Conservation (phyloP, 2,797 vertebrate genomes). For the Rhynchonycteris naso region DNA sequence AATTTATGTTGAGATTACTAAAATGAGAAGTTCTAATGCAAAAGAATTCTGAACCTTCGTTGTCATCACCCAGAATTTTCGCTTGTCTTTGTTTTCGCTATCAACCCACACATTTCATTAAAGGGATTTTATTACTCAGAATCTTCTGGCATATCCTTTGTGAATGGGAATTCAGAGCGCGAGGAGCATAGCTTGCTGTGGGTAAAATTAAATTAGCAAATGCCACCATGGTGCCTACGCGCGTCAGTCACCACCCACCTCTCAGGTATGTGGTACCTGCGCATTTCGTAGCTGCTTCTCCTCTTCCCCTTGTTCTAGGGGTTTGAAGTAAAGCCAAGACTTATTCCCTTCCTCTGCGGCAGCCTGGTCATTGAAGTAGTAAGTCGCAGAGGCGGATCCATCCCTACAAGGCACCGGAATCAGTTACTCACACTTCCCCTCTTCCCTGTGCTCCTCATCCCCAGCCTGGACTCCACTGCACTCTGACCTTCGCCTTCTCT, state of each 20-base stretch:
- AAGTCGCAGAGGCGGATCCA: constrained; percentile 94
- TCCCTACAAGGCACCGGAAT: constrained; percentile 87
- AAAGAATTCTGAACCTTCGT: background rate
- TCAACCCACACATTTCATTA: background rate
- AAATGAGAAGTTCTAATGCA: background rate
- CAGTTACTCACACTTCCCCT: background rate
- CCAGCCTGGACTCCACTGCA: background rate
- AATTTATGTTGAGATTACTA: background rate
- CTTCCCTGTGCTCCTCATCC: accelerated
- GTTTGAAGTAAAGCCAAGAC: constrained; percentile 92
- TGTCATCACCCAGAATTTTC: background rate
- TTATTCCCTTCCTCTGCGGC: constrained; percentile 61
- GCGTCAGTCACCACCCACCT: background rate
- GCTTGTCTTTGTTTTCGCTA: background rate
- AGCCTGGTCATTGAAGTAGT: constrained; percentile 84
- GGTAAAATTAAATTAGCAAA: background rate
- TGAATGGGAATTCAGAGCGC: background rate
- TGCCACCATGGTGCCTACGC: too few species aligned
- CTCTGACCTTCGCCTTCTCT: background rate
- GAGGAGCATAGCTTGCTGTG: accelerated
- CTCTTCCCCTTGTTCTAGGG: constrained; percentile 85
- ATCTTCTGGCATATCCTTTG: background rate
- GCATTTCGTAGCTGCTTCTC: constrained; percentile 89
- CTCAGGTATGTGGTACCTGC: constrained; percentile 87
- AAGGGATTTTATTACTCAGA: background rate